Percentiles rank a stretch among this genome's conserved stretches.
Evolutionary conservation across 2,113 vertebrate genomes (phyloP).

Genomic region (Pionites leucogaster): DNA sequence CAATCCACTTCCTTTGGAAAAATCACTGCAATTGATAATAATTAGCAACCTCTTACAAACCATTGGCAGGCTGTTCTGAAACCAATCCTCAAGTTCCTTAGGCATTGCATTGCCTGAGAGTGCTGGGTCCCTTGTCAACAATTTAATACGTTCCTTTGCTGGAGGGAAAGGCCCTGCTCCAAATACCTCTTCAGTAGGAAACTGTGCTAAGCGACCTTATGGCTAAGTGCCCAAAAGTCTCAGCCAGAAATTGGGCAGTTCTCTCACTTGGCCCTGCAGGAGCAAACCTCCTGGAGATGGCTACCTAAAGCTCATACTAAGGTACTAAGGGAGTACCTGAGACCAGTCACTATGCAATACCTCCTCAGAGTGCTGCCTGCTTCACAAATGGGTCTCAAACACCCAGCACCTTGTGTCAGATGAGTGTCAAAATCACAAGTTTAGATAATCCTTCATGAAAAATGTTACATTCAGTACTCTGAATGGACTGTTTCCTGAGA

Average conservation of each 20-base stretch:
- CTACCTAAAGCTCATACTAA: neutral
- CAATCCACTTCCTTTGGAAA: slow-evolving; percentile 9
- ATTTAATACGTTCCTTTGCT: neutral
- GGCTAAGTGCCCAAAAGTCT: neutral
- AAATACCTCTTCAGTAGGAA: neutral
- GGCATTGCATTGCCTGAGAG: neutral
- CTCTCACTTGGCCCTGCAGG: neutral
- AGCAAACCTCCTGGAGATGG: neutral
- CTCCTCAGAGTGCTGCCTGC: neutral
- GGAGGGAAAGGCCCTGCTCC: neutral
- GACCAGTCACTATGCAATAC: neutral
- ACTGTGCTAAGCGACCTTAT: neutral
- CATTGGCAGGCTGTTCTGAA: neutral
- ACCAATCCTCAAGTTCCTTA: neutral
- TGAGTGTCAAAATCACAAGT: neutral
- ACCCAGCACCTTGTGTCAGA: neutral
- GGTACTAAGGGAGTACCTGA: neutral
- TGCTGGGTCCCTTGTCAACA: neutral
- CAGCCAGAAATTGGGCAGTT: neutral
- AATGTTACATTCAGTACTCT: neutral
- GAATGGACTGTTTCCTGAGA: neutral
- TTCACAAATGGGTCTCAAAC: neutral
- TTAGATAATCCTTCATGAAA: neutral
- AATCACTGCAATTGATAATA: neutral
- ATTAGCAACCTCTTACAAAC: slow-evolving; percentile 23